Evolutionary conservation across 2,888 invertebrate species (phyloP).

Genomic region (Drosophila recens): DNA sequence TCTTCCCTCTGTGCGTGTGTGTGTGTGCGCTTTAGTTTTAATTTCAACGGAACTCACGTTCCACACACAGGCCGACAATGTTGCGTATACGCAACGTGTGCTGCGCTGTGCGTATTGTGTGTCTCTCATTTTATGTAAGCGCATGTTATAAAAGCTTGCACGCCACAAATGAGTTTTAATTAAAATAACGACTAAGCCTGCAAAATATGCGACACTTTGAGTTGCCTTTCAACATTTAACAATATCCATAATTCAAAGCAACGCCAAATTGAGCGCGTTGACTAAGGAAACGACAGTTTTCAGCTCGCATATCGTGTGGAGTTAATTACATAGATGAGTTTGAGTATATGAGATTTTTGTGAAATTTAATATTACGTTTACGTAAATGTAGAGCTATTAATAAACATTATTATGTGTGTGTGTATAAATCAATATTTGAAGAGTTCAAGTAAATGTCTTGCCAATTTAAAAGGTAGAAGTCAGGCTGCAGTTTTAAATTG

Average conservation of each 20-base stretch:
- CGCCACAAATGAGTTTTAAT: constrained; percentile 57
- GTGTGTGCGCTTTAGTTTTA: constrained; percentile 32
- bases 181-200: constrained; percentile 34
- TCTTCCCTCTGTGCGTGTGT: background rate
- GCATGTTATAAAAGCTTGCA: constrained; percentile 20
- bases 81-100: constrained; percentile 42
- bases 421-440: background rate
- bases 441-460: background rate
- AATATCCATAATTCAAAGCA: background rate
- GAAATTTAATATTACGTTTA: background rate
- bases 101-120: constrained; percentile 8
- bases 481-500: constrained; percentile 1
- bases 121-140: constrained; percentile 16
- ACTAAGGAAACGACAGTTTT: background rate
- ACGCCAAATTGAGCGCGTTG: background rate
- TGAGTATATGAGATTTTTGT: background rate
- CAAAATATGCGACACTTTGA: constrained; percentile 8
- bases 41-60: constrained; percentile 43
- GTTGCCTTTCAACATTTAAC: background rate
- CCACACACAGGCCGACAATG: constrained; percentile 33
- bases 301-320: background rate
- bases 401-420: background rate
- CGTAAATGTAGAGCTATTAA: background rate
- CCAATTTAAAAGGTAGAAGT: background rate
- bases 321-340: background rate